phyloP scores from a whole-genome alignment of 2,888 invertebrate species.

The Slavum lentiscoides region DNA sequence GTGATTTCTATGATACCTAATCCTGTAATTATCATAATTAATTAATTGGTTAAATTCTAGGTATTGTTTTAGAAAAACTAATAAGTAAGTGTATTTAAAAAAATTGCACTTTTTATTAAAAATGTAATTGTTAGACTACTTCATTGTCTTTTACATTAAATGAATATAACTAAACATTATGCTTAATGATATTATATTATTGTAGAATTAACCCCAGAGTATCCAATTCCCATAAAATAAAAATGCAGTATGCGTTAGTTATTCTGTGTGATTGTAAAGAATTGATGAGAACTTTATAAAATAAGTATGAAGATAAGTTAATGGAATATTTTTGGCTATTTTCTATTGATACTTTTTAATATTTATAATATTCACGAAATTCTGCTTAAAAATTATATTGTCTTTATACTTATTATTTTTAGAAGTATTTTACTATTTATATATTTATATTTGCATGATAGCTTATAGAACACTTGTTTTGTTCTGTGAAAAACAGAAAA shows the following conservation, averaged over 20 bases:
- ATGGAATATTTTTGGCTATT: background rate
- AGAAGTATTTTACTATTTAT: too few species aligned
- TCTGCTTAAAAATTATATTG: background rate
- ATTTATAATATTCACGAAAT: background rate
- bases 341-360: background rate
- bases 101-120: background rate
- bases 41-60: background rate
- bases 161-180: background rate
- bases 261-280: background rate
- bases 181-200: constrained; percentile 1
- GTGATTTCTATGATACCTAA: too few species aligned
- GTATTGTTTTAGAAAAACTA: background rate
- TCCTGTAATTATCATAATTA: background rate
- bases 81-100: background rate
- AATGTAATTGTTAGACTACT: background rate
- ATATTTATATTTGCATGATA: too few species aligned
- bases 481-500: background rate
- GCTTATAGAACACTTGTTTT: background rate
- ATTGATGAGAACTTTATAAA: constrained; percentile 2
- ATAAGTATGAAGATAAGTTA: background rate
- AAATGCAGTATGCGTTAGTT: background rate
- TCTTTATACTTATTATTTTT: background rate
- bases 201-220: constrained; percentile 17
- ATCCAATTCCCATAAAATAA: background rate
- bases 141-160: background rate